These are phyloP conservation scores for Lasioglossum villosulum DNA, from an alignment of 2,888 invertebrate genomes.

Conservation along the genomic window DNA sequence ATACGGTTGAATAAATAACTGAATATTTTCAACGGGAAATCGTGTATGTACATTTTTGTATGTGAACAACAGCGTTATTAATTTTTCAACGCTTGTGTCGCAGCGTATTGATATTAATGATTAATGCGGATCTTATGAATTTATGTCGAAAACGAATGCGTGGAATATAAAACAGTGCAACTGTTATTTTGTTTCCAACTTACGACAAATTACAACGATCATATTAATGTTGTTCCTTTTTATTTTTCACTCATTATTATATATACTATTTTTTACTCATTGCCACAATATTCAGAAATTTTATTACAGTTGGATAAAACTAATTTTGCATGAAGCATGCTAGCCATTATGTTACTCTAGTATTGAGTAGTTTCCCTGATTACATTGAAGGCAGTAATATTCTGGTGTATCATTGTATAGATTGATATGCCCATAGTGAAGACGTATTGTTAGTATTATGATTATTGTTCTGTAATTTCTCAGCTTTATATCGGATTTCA, in stretches of 20 bases:
- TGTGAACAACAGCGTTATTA: background rate
- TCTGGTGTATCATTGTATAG: background rate
- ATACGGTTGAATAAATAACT: background rate
- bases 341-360: background rate
- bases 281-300: background rate
- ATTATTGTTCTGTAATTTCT: background rate
- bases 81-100: background rate
- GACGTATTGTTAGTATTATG: slow-evolving; percentile 6
- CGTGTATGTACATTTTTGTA: background rate
- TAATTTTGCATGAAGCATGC: background rate
- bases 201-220: background rate
- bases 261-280: too few relatives aligned
- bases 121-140: background rate
- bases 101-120: background rate
- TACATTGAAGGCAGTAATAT: background rate
- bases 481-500: slow-evolving; percentile 13
- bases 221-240: background rate
- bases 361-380: background rate
- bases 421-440: background rate
- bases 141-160: background rate
- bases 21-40: background rate
- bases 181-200: background rate
- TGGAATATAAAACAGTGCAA: background rate
- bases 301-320: background rate
- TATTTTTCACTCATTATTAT: too few relatives aligned